Conservation (phyloP, 2,113 vertebrate genomes). For the Oxyruncus cristatus region DNA sequence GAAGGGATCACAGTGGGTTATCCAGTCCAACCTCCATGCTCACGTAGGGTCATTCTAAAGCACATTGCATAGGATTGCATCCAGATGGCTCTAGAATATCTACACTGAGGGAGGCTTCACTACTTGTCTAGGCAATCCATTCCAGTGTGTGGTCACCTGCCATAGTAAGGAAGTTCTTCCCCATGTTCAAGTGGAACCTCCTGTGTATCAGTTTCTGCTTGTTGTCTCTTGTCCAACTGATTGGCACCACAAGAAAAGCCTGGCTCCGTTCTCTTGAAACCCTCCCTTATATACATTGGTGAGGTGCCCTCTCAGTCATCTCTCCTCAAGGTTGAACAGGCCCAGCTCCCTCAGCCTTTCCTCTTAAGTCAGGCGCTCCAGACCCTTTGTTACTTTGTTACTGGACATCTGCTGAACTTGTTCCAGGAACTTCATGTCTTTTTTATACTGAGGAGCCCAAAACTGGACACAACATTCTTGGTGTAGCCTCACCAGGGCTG, state of each 20-base stretch:
- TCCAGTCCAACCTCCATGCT: neutral
- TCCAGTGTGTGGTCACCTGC: no score
- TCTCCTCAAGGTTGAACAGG: neutral
- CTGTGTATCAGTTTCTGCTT: neutral
- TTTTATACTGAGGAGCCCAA: neutral
- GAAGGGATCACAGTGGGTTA: neutral
- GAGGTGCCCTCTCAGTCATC: neutral
- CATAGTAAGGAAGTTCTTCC: neutral
- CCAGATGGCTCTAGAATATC: neutral
- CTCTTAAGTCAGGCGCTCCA: accelerated
- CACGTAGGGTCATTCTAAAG: neutral
- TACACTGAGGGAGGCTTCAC: neutral
- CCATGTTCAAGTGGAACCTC: no score
- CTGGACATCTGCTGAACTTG: no score
- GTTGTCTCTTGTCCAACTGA: neutral
- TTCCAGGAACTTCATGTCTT: neutral
- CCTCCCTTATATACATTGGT: neutral
- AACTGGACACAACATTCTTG: neutral
- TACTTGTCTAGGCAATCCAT: neutral
- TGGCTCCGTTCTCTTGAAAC: neutral
- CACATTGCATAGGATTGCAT: neutral
- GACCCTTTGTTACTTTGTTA: neutral
- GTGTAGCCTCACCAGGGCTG: neutral
- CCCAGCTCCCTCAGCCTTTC: neutral
- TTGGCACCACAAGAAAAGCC: neutral